These are phyloP conservation scores for Stenchaetothrips biformis DNA, from an alignment of 2,888 invertebrate genomes.

Conservation along the genomic window DNA sequence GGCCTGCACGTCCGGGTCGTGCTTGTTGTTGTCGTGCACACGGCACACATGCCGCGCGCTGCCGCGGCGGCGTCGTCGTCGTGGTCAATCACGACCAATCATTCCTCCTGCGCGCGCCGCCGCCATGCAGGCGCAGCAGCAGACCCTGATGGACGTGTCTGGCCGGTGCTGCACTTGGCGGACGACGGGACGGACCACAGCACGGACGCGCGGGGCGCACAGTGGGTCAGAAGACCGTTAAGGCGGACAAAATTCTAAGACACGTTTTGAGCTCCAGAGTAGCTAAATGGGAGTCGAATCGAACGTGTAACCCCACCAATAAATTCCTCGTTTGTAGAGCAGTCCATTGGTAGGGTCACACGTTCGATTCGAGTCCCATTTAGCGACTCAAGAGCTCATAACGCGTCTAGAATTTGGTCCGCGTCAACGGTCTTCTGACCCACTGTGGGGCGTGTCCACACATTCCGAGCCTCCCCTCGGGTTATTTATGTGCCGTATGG, in stretches of 20 bases:
- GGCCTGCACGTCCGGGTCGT: constrained; percentile 30
- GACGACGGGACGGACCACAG: not conserved
- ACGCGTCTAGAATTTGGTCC: too few relatives aligned
- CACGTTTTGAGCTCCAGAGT: too few relatives aligned
- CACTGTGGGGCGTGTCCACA: not conserved
- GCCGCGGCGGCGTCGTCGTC: not conserved
- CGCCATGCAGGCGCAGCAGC: not conserved
- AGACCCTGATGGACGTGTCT: constrained; percentile 47
- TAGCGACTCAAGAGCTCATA: not conserved
- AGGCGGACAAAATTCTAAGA: too few relatives aligned
- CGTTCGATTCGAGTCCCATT: too few relatives aligned
- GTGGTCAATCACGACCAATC: too few relatives aligned
- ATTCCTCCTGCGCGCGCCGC: constrained; percentile 33
- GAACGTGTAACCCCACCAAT: too few relatives aligned
- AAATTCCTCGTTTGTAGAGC: too few relatives aligned
- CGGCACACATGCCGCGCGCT: constrained; percentile 45
- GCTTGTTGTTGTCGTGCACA: constrained; percentile 42
- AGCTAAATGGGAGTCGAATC: too few relatives aligned
- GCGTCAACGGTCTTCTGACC: too few relatives aligned
- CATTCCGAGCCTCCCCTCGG: not conserved
- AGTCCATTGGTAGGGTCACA: too few relatives aligned
- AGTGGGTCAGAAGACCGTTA: not conserved
- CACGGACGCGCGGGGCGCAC: not conserved
- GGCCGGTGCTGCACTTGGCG: constrained; percentile 37
- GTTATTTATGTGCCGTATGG: constrained; percentile 16